Evolutionary conservation across 1,140 invertebrate genomes (phyloP), one percentile per base, ranked within the genome.

Genomic region (Atopsyche davidsoni): DNA sequence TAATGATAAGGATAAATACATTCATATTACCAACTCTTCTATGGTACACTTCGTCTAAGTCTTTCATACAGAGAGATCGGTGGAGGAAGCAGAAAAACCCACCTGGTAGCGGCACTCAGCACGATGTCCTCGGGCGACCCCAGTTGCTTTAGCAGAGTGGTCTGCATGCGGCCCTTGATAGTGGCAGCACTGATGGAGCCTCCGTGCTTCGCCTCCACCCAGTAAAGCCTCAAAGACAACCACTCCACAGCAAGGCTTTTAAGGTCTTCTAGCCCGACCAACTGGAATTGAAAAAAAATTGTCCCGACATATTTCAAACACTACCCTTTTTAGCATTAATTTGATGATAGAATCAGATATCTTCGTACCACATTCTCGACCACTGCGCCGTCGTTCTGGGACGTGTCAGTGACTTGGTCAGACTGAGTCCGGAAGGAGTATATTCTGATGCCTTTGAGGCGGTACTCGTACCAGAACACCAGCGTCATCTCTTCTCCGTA

Each of bases 221-320:
- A 85, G 67, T 90, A 92, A 13, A 92, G 65, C 42, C 79, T 73
- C 49, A 79, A 75, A 0, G 80, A 77, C 3, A 86, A 70, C 79
- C 85, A 88, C 68, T 93, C 89, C 14, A 92, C 76, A 3, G 84
- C 79, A 28, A 94, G 67, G 10, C 86, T 87, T 59, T 84, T 79
- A 0, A 89, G 84, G 42, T 78, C 72, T 13, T 69, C 64, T 23
- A 80, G 59, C 49, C 73, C 71, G 52, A 64, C 69, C 4, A 67
- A 32, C 55, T 52, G 16, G 11, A 46, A 21, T 19, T 1, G 7
- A 21, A 50, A 22, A 19, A 50, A n/a, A n/a, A n/a, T n/a, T n/a
- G n/a, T n/a, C n/a, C n/a, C n/a, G n/a, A n/a, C n/a, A n/a, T n/a
- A n/a, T n/a, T n/a, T n/a, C n/a, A n/a, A n/a, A n/a, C n/a, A n/a